Conservation (phyloP, 1,140 invertebrate genomes). For the Yoshiicerus persimilis region DNA sequence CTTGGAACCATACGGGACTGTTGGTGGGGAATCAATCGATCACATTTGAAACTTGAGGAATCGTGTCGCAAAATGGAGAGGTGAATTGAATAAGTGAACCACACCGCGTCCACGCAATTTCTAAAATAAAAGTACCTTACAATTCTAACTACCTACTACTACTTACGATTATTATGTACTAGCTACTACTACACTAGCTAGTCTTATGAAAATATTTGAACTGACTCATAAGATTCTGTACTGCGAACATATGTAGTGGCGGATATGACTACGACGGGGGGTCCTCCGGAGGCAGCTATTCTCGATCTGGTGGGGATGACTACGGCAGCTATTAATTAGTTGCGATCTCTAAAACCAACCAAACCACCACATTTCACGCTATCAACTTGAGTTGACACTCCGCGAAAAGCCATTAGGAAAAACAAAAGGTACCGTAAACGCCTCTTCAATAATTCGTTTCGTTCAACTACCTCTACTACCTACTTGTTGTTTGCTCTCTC, state of each 20-base stretch:
- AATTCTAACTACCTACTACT: slow-evolving; percentile 20
- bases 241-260: slow-evolving; percentile 35
- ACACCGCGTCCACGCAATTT: slow-evolving; percentile 13
- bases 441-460: slow-evolving; percentile 16
- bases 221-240: slow-evolving; percentile 20
- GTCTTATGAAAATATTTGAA: slow-evolving; percentile 1
- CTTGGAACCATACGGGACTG: slow-evolving; percentile 20
- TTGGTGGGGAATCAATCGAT: slow-evolving; percentile 21
- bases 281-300: slow-evolving; percentile 8
- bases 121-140: slow-evolving; percentile 20
- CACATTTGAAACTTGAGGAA: slow-evolving; percentile 17
- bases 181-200: neutral
- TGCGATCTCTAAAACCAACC: neutral
- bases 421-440: slow-evolving; percentile 24
- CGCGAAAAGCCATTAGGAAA: slow-evolving; percentile 27
- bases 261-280: slow-evolving; percentile 20
- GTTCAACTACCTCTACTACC: slow-evolving; percentile 11
- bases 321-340: slow-evolving; percentile 27
- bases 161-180: neutral
- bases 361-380: neutral
- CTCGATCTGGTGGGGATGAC: slow-evolving; percentile 29
- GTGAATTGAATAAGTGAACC: slow-evolving; percentile 22
- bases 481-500: slow-evolving; percentile 17
- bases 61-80: slow-evolving; percentile 21
- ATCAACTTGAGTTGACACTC: slow-evolving; percentile 3